Evolutionary conservation across 2,888 invertebrate species (phyloP).

Genomic region (Stramonita haemastoma): DNA sequence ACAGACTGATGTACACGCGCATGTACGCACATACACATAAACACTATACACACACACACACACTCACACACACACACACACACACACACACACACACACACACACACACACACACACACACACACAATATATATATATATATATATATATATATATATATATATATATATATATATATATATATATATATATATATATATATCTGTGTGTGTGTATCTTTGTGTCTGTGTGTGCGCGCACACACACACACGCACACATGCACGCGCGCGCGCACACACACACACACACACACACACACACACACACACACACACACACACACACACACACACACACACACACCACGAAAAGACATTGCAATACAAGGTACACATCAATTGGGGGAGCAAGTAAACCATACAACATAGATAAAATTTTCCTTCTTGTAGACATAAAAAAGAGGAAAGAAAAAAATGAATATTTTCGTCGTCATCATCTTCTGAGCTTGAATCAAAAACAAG

Average conservation of each 20-base stretch:
- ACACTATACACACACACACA: background rate
- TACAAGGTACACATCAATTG: no score
- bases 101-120: background rate
- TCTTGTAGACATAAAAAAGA: no score
- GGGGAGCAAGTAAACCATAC: no score
- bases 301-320: constrained; percentile 29
- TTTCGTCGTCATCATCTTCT: no score
- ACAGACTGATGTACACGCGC: background rate
- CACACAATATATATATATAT: background rate
- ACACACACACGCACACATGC: background rate
- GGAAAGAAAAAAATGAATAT: no score
- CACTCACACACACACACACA: background rate
- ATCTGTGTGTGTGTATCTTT: background rate
- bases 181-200: background rate
- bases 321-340: constrained; percentile 20
- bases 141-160: no score
- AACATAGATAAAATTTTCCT: no score
- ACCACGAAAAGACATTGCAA: background rate
- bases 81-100: background rate
- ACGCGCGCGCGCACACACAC: background rate
- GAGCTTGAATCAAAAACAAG: no score
- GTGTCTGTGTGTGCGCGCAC: background rate
- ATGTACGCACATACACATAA: background rate
- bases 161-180: background rate
- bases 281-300: background rate